Evolutionary conservation across 2,888 invertebrate genomes (phyloP).

Genomic region (Acrobasis suavella): DNA sequence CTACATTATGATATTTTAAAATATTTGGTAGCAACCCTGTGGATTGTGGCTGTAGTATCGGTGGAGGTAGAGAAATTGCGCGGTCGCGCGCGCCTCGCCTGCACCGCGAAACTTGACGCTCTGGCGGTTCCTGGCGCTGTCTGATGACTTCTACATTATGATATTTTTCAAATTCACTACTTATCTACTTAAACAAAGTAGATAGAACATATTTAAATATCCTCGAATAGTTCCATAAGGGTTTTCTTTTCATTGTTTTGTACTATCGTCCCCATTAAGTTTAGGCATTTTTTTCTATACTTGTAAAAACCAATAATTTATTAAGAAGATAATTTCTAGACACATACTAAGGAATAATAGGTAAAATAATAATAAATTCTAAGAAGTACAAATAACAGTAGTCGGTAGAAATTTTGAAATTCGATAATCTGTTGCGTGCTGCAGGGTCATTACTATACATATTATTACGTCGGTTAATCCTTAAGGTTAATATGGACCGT

Average conservation of each 20-base stretch:
- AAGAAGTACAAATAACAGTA: not conserved
- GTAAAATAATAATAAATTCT: not conserved
- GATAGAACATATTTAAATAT: too few relatives aligned
- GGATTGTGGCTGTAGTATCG: conserved; percentile 36
- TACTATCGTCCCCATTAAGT: too few relatives aligned
- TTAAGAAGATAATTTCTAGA: too few relatives aligned
- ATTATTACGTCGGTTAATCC: conserved; percentile 6
- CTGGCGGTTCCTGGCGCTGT: conserved; percentile 34
- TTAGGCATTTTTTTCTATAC: too few relatives aligned
- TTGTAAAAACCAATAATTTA: too few relatives aligned
- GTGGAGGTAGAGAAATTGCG: conserved; percentile 62
- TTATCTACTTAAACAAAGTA: not conserved
- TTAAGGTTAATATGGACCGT: conserved; percentile 12
- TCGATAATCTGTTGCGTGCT: conserved; percentile 10
- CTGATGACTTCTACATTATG: conserved; percentile 20
- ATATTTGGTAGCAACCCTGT: conserved; percentile 26
- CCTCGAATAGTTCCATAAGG: too few relatives aligned
- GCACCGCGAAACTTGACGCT: conserved; percentile 68
- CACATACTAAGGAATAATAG: not conserved
- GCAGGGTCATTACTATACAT: not conserved
- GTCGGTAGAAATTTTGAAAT: not conserved
- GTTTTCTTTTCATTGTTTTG: too few relatives aligned
- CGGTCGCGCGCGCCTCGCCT: conserved; percentile 64
- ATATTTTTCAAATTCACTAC: not conserved
- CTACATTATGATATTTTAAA: not conserved